Evolutionary conservation across 1,140 invertebrate species (phyloP).

Genomic region (Drosophila equinoxialis): DNA sequence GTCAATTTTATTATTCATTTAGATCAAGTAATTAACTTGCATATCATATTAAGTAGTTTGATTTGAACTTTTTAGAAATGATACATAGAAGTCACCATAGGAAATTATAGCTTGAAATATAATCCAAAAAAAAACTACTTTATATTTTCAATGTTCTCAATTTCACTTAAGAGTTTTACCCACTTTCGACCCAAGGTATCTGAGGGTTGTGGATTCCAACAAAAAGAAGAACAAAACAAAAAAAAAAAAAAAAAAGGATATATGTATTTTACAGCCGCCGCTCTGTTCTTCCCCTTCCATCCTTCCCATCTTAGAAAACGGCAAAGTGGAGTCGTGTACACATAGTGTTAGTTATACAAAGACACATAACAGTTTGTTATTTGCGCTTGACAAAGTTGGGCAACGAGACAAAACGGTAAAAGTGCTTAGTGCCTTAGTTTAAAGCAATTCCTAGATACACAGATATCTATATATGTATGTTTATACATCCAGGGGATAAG

Average conservation of each 20-base stretch:
- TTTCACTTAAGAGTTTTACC: too few species aligned
- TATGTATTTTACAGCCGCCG: slow-evolving; percentile 12
- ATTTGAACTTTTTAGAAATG: too few species aligned
- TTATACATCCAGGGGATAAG: slow-evolving; percentile 24
- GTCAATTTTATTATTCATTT: too few species aligned
- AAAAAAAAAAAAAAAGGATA: slow-evolving; percentile 6
- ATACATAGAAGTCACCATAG: too few species aligned
- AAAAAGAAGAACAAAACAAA: neutral
- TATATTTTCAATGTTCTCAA: too few species aligned
- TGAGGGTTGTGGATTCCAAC: neutral
- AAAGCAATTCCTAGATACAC: slow-evolving; percentile 60
- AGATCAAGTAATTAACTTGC: too few species aligned
- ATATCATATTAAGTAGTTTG: too few species aligned
- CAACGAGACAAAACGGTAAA: slow-evolving; percentile 56
- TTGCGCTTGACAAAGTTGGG: slow-evolving; percentile 78
- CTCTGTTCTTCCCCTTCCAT: neutral
- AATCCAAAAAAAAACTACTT: too few species aligned
- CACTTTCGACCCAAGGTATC: neutral
- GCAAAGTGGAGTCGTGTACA: slow-evolving; percentile 23
- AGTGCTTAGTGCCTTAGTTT: slow-evolving; percentile 81
- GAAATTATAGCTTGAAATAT: too few species aligned
- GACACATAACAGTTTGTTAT: slow-evolving; percentile 79
- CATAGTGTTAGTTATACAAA: slow-evolving; percentile 74
- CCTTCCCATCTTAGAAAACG: neutral
- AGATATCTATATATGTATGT: slow-evolving; percentile 1